phyloP scores from a whole-genome alignment of 1,140 invertebrate species.

The Monomorium pharaonis region DNA sequence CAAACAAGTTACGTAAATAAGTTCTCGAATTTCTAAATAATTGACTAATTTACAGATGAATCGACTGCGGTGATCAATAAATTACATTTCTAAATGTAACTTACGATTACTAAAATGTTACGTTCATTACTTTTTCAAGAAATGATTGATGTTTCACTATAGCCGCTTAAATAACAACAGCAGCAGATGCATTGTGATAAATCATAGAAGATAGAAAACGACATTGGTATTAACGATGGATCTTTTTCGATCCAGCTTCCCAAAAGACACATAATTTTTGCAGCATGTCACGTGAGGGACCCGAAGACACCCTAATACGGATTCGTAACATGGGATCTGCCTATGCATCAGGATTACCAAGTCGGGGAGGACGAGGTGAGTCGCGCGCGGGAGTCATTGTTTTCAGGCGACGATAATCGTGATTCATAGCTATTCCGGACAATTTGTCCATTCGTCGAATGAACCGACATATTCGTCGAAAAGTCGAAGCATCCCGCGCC shows the following conservation, averaged over 20 bases:
- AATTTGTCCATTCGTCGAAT: slow-evolving; percentile 6
- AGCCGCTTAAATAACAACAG: neutral
- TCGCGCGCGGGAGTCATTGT: slow-evolving; percentile 23
- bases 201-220: neutral
- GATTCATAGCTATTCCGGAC: slow-evolving; percentile 30
- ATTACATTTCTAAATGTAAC: neutral
- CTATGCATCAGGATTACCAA: slow-evolving; percentile 51
- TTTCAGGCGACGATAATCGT: slow-evolving; percentile 37
- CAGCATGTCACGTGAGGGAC: neutral
- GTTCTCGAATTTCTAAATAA: neutral
- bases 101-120: neutral
- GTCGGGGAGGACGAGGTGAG: slow-evolving; percentile 33
- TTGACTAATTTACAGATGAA: neutral
- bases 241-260: neutral
- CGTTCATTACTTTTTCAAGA: neutral
- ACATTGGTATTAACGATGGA: neutral
- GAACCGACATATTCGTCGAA: slow-evolving; percentile 2
- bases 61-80: neutral
- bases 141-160: neutral
- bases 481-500: slow-evolving; percentile 5
- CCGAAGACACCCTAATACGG: slow-evolving; percentile 38
- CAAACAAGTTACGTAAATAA: neutral
- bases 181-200: neutral
- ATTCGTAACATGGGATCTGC: slow-evolving; percentile 10
- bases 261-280: slow-evolving; percentile 42